Base-by-base conservation (phyloP, 1,140 invertebrate genomes). In the Pogonognathellus flavescens region DNA sequence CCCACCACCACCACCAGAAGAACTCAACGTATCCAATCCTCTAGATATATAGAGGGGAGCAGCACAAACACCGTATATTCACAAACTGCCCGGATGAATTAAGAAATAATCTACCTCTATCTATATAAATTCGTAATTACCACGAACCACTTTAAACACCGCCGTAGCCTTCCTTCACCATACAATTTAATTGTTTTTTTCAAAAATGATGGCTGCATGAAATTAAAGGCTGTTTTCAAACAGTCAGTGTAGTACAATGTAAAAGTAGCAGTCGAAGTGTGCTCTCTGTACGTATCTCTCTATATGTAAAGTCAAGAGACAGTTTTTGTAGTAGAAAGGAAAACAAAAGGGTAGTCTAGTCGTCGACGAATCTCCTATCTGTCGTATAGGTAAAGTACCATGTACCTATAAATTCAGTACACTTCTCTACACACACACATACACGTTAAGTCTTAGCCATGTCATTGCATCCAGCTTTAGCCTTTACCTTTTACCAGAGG, bases 261-360 rank as follows among this genome's bases (percentile, higher is more conserved):
- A 41, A 49, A 76, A 49, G 20, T 66, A 66, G 20, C 62, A 25
- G 22, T 66, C 22, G 31, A 25, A 25, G 22, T 66, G 62, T 66
- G 62, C 62, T 66, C 22, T 66, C 25, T 66, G 62, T 25, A 41
- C 14, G 62, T 66, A 66, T 76, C 70, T 76, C 70, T 76, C 70
- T 76, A 76, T 76, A 76, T 76, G 70, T 31, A 76, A 76, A 76
- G 70, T 76, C 70, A 76, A 76, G 70, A 76, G 70, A 76, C 70
- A 76, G 70, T 76, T 76, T 76, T 41, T 41, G 31, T 41, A 41
- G 70, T 76, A 31, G 70, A 76, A 76, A 76, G 70, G 70, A 76
- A 76, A 76, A 76, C 70, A 76, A 76, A 76, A 76, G 70, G 70
- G 70, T 76, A 76, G 70, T 76, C 70, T 41, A 70, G 10, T 41